phyloP scores from a whole-genome alignment of 2,888 invertebrate genomes.

The Drosophila recens region DNA sequence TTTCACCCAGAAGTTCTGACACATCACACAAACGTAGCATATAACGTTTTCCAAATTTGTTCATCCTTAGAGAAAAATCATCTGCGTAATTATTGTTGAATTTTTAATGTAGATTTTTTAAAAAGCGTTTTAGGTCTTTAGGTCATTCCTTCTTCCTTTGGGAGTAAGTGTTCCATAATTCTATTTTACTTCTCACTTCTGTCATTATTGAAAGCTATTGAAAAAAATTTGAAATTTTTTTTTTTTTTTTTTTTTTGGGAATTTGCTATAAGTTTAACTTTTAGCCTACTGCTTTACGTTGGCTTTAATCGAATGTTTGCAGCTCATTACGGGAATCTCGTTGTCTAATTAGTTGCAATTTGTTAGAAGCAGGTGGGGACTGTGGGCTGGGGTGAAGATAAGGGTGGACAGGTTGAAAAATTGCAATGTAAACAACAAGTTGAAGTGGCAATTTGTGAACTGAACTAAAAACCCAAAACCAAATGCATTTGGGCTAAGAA shows the following conservation, averaged over 20 bases:
- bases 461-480: slow-evolving; percentile 47
- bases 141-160: too few species aligned
- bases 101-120: too few species aligned
- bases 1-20: too few species aligned
- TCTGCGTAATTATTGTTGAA: too few species aligned
- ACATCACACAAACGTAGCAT: too few species aligned
- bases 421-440: slow-evolving; percentile 70
- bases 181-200: too few species aligned
- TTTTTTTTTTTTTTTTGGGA: neutral
- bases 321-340: slow-evolving; percentile 8
- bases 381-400: neutral
- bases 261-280: neutral
- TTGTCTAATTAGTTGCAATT: slow-evolving; percentile 75
- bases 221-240: too few species aligned
- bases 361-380: slow-evolving; percentile 47
- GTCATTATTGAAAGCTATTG: too few species aligned
- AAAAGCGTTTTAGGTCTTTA: too few species aligned
- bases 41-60: too few species aligned
- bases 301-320: slow-evolving; percentile 9
- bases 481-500: slow-evolving; percentile 63
- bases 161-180: too few species aligned
- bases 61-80: too few species aligned
- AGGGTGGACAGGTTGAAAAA: slow-evolving; percentile 58
- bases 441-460: slow-evolving; percentile 63
- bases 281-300: neutral